Evolutionary conservation across 2,113 vertebrate genomes (phyloP).

Genomic region (Toxostoma redivivum): DNA sequence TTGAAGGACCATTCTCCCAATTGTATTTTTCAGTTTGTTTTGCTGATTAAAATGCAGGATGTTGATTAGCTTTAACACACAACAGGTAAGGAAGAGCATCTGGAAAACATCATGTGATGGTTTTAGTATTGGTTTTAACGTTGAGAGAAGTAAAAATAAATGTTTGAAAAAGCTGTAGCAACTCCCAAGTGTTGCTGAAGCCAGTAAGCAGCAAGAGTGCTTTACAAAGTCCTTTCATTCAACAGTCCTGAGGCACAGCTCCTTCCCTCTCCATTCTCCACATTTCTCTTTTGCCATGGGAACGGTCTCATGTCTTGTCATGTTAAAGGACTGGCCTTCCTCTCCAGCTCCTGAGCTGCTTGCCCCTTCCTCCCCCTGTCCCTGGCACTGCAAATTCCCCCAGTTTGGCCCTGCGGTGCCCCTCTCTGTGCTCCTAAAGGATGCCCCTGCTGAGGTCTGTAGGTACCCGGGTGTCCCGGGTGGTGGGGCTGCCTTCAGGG

Average conservation of each 20-base stretch:
- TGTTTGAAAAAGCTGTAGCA: neutral
- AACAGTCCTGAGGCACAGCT: neutral
- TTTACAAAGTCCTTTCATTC: neutral
- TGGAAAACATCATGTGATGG: neutral
- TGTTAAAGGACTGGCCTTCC: neutral
- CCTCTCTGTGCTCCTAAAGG: neutral
- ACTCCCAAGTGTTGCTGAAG: neutral
- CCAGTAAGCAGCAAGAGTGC: neutral
- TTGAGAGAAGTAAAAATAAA: neutral
- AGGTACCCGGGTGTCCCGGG: rapidly evolving
- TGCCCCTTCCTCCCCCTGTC: neutral
- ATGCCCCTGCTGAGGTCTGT: neutral
- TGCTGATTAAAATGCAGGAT: neutral
- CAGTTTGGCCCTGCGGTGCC: neutral
- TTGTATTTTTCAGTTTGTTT: neutral
- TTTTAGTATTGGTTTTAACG: neutral
- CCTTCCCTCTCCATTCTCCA: neutral
- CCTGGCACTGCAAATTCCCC: neutral
- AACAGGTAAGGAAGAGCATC: neutral
- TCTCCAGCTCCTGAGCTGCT: neutral
- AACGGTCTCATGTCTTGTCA: neutral
- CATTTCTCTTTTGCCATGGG: neutral
- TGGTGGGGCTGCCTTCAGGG: neutral
- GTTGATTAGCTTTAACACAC: neutral
- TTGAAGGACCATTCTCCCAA: neutral